Evolutionary conservation across 2,113 vertebrate species (phyloP), one percentile per base, ranked within the genome.

Genomic region (Callocephalon fimbriatum): DNA sequence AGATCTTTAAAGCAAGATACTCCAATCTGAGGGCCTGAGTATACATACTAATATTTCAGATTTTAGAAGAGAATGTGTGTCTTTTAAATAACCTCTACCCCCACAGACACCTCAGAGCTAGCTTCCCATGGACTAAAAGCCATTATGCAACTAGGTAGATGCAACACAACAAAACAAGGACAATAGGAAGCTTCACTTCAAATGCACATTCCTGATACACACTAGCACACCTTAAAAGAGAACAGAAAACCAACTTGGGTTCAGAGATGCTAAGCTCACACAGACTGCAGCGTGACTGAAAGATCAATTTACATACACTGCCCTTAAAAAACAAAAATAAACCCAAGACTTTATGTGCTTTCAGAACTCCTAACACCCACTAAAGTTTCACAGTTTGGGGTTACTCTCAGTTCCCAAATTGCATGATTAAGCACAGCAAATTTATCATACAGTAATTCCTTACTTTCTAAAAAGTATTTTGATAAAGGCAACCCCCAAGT

Each of bases 221-320:
- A 38, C 1, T 22, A 84, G 11, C 0, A 0, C 31, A 70, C 23
- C 53, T 32, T 50, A 25, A 6, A 3, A 88, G 27, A 85, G n/a
- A 95, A 72, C 19, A 65, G 32, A 86, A 72, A 44, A 90, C 5
- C 3, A 1, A 8, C 13, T 59, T 15, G 2, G 12, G 7, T 38
- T 90, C 47, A 32, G 35, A 42, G 8, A n/a, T 25, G 18, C 12
- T 86, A 53, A 3, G 4, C 31, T 25, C 15, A 42, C 31, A 76
- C 5, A 86, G 44, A 79, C 27, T 20, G 25, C 21, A 67, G 15
- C 2, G 8, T 40, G n/a, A 54, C 51, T 65, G 21, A 50, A 79
- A 90, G 32, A 83, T 66, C 8, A 26, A 23, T 50, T 73, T 38
- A 68, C 27, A 10, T 32, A 54, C 40, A 48, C 4, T 4, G 1